These are phyloP conservation scores for Scaptomyza caliginosa DNA, from an alignment of 2,888 invertebrate genomes.

Conservation along the genomic window DNA sequence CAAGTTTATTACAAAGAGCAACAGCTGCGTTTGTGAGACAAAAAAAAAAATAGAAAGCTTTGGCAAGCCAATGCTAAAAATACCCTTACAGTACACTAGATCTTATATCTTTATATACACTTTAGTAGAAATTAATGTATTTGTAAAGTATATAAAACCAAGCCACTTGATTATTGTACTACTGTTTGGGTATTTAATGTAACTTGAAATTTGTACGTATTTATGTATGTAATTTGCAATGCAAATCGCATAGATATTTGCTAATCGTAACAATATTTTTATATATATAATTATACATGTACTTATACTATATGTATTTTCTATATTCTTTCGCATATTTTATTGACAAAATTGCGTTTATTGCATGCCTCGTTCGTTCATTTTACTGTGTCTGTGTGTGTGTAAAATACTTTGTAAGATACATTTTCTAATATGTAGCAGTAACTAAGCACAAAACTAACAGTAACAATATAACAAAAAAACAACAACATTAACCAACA, in stretches of 20 bases:
- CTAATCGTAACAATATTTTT: slow-evolving; percentile 43
- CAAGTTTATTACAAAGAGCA: slow-evolving; percentile 3
- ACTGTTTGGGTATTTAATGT: background rate
- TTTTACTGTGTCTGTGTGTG: slow-evolving; percentile 77
- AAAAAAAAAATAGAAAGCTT: background rate
- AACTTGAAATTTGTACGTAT: slow-evolving; percentile 2
- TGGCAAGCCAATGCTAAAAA: slow-evolving; percentile 9
- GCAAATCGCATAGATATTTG: slow-evolving; percentile 25
- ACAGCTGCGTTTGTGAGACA: slow-evolving; percentile 6
- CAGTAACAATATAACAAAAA: background rate
- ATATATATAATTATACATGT: slow-evolving; percentile 58
- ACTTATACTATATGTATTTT: slow-evolving; percentile 66
- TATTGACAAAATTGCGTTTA: slow-evolving; percentile 65
- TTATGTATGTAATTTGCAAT: slow-evolving; percentile 17
- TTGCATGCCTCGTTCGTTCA: slow-evolving; percentile 76
- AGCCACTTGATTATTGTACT: background rate
- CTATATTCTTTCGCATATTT: slow-evolving; percentile 62
- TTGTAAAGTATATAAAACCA: no score
- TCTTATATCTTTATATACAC: no score
- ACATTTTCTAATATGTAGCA: slow-evolving; percentile 60
- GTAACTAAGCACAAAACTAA: slow-evolving; percentile 16
- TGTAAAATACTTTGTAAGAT: slow-evolving; percentile 81
- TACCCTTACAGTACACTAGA: slow-evolving; percentile 16
- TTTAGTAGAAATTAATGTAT: no score
- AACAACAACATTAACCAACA: slow-evolving; percentile 9